A percentile compares a stretch with the other conserved stretches of the same genome.
These are phyloP conservation scores for Phrynocephalus guinanensis DNA, from an alignment of 2,797 vertebrate species.

Conservation along the genomic window DNA sequence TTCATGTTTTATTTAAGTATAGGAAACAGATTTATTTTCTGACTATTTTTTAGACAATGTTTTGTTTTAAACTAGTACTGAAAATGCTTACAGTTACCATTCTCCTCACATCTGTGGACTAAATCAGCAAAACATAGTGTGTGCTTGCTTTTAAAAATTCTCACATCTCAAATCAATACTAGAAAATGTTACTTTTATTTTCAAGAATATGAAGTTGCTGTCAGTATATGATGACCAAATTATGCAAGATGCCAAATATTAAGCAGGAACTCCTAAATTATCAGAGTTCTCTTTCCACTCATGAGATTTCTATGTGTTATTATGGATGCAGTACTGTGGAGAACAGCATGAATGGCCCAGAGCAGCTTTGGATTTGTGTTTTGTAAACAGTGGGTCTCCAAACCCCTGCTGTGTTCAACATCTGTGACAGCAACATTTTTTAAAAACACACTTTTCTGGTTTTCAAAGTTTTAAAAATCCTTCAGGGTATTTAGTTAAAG, in stretches of 20 bases:
- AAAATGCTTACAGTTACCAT: constrained; percentile 17
- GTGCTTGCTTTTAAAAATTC: background rate
- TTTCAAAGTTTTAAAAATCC: background rate
- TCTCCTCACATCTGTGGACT: background rate
- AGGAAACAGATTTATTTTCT: background rate
- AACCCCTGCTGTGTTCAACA: background rate
- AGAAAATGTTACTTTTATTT: constrained; percentile 25
- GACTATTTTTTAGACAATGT: background rate
- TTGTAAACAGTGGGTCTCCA: background rate
- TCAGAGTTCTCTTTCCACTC: constrained; percentile 1
- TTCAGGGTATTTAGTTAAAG: background rate
- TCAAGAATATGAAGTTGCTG: constrained; percentile 32
- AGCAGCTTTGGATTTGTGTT: background rate
- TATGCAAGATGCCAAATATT: constrained; percentile 14
- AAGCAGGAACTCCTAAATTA: constrained; percentile 10
- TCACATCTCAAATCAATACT: constrained; percentile 19
- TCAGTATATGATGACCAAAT: constrained; percentile 1
- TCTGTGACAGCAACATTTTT: too few relatives aligned
- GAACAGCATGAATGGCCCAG: background rate
- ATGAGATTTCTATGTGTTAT: constrained; percentile 8
- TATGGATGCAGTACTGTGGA: background rate
- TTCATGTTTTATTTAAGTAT: background rate
- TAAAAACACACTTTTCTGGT: background rate
- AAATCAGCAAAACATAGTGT: constrained; percentile 10
- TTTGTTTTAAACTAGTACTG: background rate